These are phyloP conservation scores for Busseola fusca DNA, from an alignment of 2,888 invertebrate genomes.

Conservation along the genomic window DNA sequence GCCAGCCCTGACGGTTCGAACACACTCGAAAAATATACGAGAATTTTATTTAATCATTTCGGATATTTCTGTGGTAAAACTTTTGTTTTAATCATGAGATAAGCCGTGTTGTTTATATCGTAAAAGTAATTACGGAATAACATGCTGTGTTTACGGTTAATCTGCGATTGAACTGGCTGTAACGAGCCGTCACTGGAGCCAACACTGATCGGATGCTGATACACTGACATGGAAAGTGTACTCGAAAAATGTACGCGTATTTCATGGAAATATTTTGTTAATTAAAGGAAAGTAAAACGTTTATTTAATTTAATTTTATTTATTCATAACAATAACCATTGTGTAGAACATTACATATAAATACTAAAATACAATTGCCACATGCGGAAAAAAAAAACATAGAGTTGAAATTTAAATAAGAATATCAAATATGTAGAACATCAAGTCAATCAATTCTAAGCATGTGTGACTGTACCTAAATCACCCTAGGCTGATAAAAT, in stretches of 20 bases:
- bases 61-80: constrained; percentile 3
- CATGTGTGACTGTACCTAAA: too few species aligned
- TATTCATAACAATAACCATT: too few species aligned
- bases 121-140: constrained; percentile 17
- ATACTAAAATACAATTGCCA: too few species aligned
- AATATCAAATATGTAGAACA: too few species aligned
- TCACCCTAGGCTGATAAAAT: too few species aligned
- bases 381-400: too few species aligned
- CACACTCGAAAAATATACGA: constrained; percentile 46
- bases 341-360: too few species aligned
- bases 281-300: not conserved
- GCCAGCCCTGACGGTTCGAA: constrained; percentile 49
- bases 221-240: constrained; percentile 21
- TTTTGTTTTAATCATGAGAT: constrained; percentile 34
- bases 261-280: constrained; percentile 13
- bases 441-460: too few species aligned
- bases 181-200: constrained; percentile 48
- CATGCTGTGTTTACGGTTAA: constrained; percentile 54
- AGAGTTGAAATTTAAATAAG: too few species aligned
- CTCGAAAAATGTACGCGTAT: constrained; percentile 20
- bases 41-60: constrained; percentile 37
- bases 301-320: too few species aligned
- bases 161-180: constrained; percentile 56
- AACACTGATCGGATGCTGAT: constrained; percentile 52
- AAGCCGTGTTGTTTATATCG: not conserved